A percentile compares a stretch with the other conserved stretches of the same genome.
phyloP scores from a whole-genome alignment of 2,797 vertebrate genomes.

The Clarias pachynema region DNA sequence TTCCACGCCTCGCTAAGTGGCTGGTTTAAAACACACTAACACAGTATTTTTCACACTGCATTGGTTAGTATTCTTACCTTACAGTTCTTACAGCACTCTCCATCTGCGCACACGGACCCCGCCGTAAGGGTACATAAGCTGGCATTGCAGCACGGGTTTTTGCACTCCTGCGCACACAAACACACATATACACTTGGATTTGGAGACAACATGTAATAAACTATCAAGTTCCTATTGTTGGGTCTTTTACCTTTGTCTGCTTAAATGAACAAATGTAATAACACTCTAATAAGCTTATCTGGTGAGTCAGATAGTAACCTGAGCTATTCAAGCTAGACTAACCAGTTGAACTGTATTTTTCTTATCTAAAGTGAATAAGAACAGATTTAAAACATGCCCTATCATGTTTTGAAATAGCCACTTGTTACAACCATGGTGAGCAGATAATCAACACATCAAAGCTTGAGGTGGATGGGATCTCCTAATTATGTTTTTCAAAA shows the following conservation, averaged over 20 bases:
- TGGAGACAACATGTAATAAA: background rate
- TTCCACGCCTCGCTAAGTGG: no score
- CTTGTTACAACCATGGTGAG: background rate
- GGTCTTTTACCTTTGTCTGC: background rate
- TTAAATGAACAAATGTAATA: background rate
- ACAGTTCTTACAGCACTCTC: conserved; percentile 75
- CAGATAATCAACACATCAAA: background rate
- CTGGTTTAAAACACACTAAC: background rate
- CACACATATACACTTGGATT: background rate
- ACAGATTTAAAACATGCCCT: background rate
- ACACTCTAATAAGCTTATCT: background rate
- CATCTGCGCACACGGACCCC: conserved; percentile 67
- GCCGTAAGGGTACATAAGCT: conserved; percentile 66
- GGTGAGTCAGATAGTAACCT: background rate
- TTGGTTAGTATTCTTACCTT: conserved; percentile 65
- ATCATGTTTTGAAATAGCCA: background rate
- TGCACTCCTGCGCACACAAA: conserved; percentile 70
- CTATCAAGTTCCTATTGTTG: background rate
- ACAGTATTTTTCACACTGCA: background rate
- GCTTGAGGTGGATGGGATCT: background rate
- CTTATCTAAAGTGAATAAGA: background rate
- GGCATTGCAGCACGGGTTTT: conserved; percentile 76
- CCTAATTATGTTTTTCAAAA: background rate
- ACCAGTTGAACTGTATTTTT: background rate
- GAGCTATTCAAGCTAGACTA: background rate